Base-by-base conservation (phyloP, 1,140 invertebrate genomes). In the Apis cerana region DNA sequence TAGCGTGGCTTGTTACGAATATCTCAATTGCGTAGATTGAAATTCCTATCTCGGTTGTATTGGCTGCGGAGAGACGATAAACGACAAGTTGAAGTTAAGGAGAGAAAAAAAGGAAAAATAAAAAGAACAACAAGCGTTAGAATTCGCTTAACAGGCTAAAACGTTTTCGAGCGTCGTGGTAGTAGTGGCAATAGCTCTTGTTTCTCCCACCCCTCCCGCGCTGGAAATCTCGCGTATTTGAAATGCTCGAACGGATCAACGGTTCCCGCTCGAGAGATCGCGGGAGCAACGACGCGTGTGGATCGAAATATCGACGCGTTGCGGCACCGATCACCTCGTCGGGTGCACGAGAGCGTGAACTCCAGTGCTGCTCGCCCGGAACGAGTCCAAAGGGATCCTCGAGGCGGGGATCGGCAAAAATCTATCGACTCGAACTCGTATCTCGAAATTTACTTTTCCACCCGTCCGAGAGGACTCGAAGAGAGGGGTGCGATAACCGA, bases 21-120 rank as follows among this genome's bases (percentile, higher is more conserved):
- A 81, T 81, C 70, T 75, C 27, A 56, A 67, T 81, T n/a, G 61
- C 79, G n/a, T 43, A 81, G 33, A 81, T 81, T 75, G 33, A 75
- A 74, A 81, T 81, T 81, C 71, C 62, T 56, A 13, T 17, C 17
- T 2, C 21, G 27, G 33, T n/a, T 43, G 21, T 23, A 21, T 13
- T n/a, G 62, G 50, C 12, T 43, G 3, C 17, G 4, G n/a, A 27
- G n/a, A 17, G 43, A 8, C 43, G 78, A 74, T 68, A 68, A 75
- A 75, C 52, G 62, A 2, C 54, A n/a, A 76, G 43, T 23, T 50
- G 33, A 64, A 11, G n/a, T 68, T 58, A 13, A 21, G 23, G 50
- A 27, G 3, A 43, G 5, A 0, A 43, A 43, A 43, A 43, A 43
- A 7, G 5, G 5, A 43, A 43, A 7, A 43, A 33, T 2, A 33